A percentile compares a stretch with the other conserved stretches of the same genome.
Evolutionary conservation across 2,888 invertebrate species (phyloP).

Genomic region (Zeuzera pyrina): DNA sequence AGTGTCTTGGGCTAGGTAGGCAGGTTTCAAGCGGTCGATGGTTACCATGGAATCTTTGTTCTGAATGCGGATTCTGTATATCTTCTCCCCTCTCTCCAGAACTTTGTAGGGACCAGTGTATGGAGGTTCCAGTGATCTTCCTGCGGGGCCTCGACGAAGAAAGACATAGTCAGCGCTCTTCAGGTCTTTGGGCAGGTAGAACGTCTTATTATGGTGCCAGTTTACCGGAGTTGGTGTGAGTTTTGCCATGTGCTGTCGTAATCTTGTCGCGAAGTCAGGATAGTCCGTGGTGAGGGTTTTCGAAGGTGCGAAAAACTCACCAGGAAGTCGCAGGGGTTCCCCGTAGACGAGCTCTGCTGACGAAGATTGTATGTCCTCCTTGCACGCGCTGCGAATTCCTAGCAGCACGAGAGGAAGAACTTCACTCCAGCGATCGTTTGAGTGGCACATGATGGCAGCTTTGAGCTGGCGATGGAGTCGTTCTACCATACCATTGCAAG

Average conservation of each 20-base stretch:
- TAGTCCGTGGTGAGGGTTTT: slow-evolving; percentile 1
- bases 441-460: too few relatives aligned
- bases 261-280: slow-evolving; percentile 4
- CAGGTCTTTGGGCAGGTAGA: slow-evolving; percentile 7
- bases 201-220: slow-evolving; percentile 6
- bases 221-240: slow-evolving; percentile 6
- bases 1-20: too few relatives aligned
- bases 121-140: slow-evolving; percentile 4
- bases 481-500: too few relatives aligned
- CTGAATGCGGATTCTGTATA: not conserved
- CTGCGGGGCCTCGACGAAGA: slow-evolving; percentile 4
- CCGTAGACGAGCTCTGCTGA: too few relatives aligned
- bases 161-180: slow-evolving; percentile 4
- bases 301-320: slow-evolving; percentile 2
- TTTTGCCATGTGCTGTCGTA: slow-evolving; percentile 4
- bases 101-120: slow-evolving; percentile 3
- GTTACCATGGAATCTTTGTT: not conserved
- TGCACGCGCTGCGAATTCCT: too few relatives aligned
- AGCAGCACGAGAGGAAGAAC: too few relatives aligned
- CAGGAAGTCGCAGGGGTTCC: slow-evolving; percentile 4
- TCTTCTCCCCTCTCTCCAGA: slow-evolving; percentile 1
- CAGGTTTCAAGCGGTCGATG: slow-evolving; percentile 1
- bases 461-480: too few relatives aligned
- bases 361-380: too few relatives aligned
- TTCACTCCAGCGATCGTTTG: too few relatives aligned